These are phyloP conservation scores for Procambarus virginalis DNA, from an alignment of 1,140 invertebrate genomes.

Conservation along the genomic window DNA sequence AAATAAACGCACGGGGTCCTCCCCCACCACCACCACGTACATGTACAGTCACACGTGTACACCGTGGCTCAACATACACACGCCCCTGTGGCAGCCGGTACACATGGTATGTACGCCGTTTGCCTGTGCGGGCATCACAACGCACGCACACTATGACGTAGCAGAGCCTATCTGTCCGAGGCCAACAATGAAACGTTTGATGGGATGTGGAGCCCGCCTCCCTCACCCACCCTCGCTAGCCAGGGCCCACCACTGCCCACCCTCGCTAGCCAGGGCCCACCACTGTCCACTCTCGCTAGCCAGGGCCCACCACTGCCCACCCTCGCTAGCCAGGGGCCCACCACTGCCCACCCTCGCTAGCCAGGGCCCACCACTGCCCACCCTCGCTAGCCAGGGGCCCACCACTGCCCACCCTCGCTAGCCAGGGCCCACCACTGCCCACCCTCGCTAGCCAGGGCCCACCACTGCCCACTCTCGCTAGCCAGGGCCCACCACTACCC, in stretches of 20 bases:
- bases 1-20: constrained; percentile 45
- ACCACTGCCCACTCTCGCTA: too few relatives aligned
- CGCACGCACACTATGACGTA: constrained; percentile 12
- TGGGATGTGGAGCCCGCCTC: neutral
- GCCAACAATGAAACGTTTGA: constrained; percentile 15
- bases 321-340: too few relatives aligned
- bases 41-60: constrained; percentile 17
- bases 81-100: neutral
- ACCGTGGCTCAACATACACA: neutral
- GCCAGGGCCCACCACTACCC: too few relatives aligned
- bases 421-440: too few relatives aligned
- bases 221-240: neutral
- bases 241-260: neutral
- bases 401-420: too few relatives aligned
- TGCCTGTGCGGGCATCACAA: neutral
- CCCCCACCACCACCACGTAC: constrained; percentile 36
- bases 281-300: too few relatives aligned
- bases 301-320: too few relatives aligned
- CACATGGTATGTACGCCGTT: constrained; percentile 3
- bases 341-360: too few relatives aligned
- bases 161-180: neutral
- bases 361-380: too few relatives aligned
- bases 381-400: too few relatives aligned
- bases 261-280: too few relatives aligned
- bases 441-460: too few relatives aligned